These are phyloP conservation scores for Julus scandinavius DNA, from an alignment of 2,888 invertebrate species.

Conservation along the genomic window DNA sequence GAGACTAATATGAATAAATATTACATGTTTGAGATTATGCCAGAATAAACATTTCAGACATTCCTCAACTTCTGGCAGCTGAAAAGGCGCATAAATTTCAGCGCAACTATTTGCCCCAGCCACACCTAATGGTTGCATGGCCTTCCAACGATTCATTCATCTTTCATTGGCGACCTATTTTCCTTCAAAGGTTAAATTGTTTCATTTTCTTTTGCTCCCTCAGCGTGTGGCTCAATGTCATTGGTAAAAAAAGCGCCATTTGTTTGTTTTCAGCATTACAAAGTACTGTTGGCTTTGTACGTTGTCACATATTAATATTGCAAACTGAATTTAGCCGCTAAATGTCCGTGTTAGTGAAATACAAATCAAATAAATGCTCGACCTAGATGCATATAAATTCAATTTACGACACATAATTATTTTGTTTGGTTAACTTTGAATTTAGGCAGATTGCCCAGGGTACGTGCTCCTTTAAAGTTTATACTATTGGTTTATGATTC, in stretches of 20 bases:
- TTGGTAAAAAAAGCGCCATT: not conserved
- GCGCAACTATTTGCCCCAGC: not conserved
- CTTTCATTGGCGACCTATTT: not conserved
- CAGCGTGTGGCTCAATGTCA: not conserved
- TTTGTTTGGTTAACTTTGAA: constrained; percentile 7
- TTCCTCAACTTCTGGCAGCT: not conserved
- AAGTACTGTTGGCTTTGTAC: not conserved
- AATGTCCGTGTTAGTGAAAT: not conserved
- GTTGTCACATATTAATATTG: constrained; percentile 3
- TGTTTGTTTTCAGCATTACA: not conserved
- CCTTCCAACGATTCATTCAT: constrained; percentile 14
- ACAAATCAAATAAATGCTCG: not conserved
- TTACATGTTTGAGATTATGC: not conserved
- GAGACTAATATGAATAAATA: not conserved
- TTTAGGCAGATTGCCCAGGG: constrained; percentile 21
- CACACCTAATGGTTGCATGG: not conserved
- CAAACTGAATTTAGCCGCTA: not conserved
- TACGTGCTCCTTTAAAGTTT: not conserved
- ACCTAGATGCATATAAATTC: not conserved
- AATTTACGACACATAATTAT: constrained; percentile 10
- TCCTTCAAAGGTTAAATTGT: not conserved
- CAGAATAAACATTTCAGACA: not conserved
- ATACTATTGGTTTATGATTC: not conserved
- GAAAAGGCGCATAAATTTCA: not conserved
- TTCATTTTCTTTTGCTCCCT: constrained; percentile 16